Conservation (phyloP, 2,888 invertebrate genomes). For the Teinopalpus imperialis region DNA sequence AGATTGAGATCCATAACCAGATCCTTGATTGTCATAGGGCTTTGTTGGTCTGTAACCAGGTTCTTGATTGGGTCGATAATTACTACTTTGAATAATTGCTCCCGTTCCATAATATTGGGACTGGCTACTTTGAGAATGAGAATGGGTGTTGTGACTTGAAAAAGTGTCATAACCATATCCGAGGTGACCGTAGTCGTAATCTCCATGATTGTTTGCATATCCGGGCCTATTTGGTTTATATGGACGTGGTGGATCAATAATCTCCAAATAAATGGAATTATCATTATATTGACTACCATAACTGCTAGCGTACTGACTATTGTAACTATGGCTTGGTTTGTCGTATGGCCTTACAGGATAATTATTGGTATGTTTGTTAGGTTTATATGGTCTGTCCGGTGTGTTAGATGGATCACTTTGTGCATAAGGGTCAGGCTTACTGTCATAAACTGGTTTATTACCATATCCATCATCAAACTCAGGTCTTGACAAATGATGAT, state of each 20-base stretch:
- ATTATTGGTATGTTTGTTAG: constrained; percentile 34
- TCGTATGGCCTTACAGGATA: constrained; percentile 37
- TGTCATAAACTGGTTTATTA: constrained; percentile 35
- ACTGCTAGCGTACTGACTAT: constrained; percentile 58
- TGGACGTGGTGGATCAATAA: constrained; percentile 64
- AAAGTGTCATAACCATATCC: constrained; percentile 49
- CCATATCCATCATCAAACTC: constrained; percentile 37
- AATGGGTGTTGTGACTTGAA: constrained; percentile 46
- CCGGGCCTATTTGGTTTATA: constrained; percentile 52
- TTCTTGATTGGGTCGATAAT: constrained; percentile 17
- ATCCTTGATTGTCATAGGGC: constrained; percentile 16
- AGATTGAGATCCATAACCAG: constrained; percentile 10
- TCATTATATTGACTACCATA: constrained; percentile 55
- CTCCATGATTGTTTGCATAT: constrained; percentile 37
- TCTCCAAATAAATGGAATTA: constrained; percentile 63
- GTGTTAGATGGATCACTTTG: constrained; percentile 36
- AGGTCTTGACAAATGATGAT: constrained; percentile 27
- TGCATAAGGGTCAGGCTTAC: constrained; percentile 38
- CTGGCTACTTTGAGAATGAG: constrained; percentile 42
- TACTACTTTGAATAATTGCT: constrained; percentile 4
- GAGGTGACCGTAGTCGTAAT: constrained; percentile 39
- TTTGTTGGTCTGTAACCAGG: not conserved
- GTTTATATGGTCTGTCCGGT: constrained; percentile 44
- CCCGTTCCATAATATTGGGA: constrained; percentile 34
- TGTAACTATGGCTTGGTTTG: constrained; percentile 47